These are phyloP conservation scores for Marasmarcha lunaedactyla DNA, from an alignment of 2,888 invertebrate genomes.

Conservation along the genomic window DNA sequence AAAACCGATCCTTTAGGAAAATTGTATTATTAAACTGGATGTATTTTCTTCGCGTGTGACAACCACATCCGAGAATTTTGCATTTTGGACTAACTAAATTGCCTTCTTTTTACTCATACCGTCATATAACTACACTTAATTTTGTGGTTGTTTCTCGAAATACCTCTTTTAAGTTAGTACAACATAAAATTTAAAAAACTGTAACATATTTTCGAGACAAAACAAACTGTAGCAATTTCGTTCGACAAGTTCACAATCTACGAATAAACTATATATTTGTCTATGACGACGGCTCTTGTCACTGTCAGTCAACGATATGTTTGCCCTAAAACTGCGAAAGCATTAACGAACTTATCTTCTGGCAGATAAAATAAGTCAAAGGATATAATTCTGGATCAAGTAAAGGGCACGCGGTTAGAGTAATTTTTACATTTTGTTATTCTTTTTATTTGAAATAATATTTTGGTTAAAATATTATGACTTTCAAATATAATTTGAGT, in stretches of 20 bases:
- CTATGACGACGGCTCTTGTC: background rate
- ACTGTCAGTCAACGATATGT: background rate
- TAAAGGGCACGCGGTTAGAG: too few species aligned
- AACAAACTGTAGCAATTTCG: slow-evolving; percentile 53
- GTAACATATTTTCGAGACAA: slow-evolving; percentile 38
- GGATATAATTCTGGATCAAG: too few species aligned
- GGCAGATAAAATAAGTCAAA: too few species aligned
- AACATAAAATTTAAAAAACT: slow-evolving; percentile 31
- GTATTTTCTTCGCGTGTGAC: slow-evolving; percentile 38
- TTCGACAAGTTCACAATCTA: slow-evolving; percentile 31
- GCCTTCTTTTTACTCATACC: slow-evolving; percentile 23
- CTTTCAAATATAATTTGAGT: too few species aligned
- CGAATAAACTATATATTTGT: slow-evolving; percentile 19
- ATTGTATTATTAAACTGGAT: slow-evolving; percentile 19
- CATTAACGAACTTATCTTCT: too few species aligned
- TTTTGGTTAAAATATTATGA: too few species aligned
- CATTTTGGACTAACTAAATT: slow-evolving; percentile 38
- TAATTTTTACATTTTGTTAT: too few species aligned
- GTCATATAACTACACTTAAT: slow-evolving; percentile 19
- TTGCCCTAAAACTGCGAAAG: too few species aligned
- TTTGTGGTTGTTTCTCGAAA: slow-evolving; percentile 18
- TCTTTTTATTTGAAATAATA: too few species aligned
- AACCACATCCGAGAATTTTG: slow-evolving; percentile 38
- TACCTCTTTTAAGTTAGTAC: slow-evolving; percentile 31
- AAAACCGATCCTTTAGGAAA: slow-evolving; percentile 44